Percentiles rank a stretch among this genome's conserved stretches.
phyloP scores from a whole-genome alignment of 2,797 vertebrate species.

The Falco novaeseelandiae region DNA sequence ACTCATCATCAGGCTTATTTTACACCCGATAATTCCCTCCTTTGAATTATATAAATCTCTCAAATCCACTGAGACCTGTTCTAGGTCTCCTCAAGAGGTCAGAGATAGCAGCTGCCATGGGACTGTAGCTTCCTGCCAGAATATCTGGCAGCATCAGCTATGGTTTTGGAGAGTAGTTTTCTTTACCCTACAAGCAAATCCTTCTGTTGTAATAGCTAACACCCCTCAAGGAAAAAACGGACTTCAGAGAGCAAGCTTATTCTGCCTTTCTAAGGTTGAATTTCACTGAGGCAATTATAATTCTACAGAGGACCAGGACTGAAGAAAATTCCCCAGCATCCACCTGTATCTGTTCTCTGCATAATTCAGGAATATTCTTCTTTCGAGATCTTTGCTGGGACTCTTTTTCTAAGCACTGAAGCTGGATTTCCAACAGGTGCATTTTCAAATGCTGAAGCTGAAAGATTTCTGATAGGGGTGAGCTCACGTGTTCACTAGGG shows the following conservation, averaged over 20 bases:
- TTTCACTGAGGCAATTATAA: background rate
- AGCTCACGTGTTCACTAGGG: background rate
- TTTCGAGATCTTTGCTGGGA: background rate
- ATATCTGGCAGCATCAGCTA: background rate
- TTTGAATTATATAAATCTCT: background rate
- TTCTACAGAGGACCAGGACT: background rate
- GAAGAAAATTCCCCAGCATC: background rate
- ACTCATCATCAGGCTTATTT: background rate
- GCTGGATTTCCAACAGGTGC: background rate
- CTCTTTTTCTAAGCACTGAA: background rate
- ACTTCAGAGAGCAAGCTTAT: background rate
- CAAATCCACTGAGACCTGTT: background rate
- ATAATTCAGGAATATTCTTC: background rate
- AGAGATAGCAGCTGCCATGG: background rate
- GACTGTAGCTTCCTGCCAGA: background rate
- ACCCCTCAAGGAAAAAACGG: background rate
- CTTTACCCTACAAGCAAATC: background rate
- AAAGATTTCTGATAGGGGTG: background rate
- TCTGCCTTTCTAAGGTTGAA: background rate
- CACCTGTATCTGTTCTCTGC: background rate
- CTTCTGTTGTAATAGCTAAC: background rate
- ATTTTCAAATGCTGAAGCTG: accelerated
- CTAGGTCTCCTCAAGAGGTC: background rate
- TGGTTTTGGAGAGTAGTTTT: background rate
- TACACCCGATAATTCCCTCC: background rate